A percentile compares a stretch with the other conserved stretches of the same genome.
Evolutionary conservation across 2,797 vertebrate genomes (phyloP).

Genomic region (Borostomias antarcticus): DNA sequence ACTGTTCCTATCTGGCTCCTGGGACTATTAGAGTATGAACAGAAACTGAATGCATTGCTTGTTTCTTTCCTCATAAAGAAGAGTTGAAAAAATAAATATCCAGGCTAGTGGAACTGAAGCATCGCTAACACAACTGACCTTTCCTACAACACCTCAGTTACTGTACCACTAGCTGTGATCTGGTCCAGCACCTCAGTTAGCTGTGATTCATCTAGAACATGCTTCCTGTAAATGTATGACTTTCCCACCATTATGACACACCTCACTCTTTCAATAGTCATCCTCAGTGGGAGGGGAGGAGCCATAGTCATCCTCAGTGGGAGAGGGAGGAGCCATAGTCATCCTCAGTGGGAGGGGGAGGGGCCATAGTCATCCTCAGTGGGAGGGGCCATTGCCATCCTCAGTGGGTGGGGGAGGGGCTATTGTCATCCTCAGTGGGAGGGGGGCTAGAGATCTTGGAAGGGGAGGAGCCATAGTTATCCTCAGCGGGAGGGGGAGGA

Average conservation of each 20-base stretch:
- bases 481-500: no score
- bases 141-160: background rate
- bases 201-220: background rate
- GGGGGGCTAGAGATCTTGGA: no score
- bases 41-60: conserved; percentile 18
- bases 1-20: conserved; percentile 47
- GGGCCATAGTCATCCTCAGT: no score
- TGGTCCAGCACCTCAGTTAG: background rate
- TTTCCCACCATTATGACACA: conserved; percentile 3
- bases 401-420: conserved; percentile 7
- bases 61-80: background rate
- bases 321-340: no score
- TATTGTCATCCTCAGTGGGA: no score
- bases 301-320: no score
- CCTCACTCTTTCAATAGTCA: conserved; percentile 10
- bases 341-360: no score
- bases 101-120: background rate
- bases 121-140: background rate
- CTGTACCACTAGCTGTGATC: no score
- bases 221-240: background rate
- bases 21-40: conserved; percentile 42
- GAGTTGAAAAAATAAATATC: conserved; percentile 4
- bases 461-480: no score
- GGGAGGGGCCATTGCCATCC: conserved; percentile 16
- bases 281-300: conserved; percentile 15